phyloP scores from a whole-genome alignment of 53 echinoderm and acorn worm species.

The Astropecten irregularis region DNA sequence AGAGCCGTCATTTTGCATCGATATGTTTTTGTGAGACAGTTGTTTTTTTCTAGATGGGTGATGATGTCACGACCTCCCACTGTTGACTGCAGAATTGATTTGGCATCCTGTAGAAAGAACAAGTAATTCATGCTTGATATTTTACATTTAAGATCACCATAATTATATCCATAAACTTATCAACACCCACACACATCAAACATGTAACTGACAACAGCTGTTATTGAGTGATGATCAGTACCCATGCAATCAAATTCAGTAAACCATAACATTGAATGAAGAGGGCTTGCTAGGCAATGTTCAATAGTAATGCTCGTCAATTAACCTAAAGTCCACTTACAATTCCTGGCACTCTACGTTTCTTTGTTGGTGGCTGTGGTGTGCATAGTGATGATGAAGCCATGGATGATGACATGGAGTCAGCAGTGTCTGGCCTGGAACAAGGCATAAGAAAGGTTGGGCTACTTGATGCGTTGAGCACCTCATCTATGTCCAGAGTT shows the following conservation, averaged over 20 bases:
- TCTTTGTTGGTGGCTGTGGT: background rate
- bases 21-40: background rate
- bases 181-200: too few species aligned
- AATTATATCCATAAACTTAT: too few species aligned
- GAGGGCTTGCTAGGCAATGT: too few species aligned
- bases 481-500: background rate
- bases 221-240: too few species aligned
- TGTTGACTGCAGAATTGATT: background rate
- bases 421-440: background rate
- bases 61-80: background rate
- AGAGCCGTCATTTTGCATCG: background rate
- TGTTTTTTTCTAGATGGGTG: background rate
- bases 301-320: too few species aligned
- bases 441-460: background rate
- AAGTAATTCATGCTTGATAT: too few species aligned
- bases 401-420: background rate
- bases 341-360: background rate
- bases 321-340: too few species aligned
- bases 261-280: too few species aligned
- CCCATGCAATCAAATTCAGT: too few species aligned
- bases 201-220: too few species aligned
- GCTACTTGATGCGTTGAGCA: background rate
- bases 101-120: slow-evolving; percentile 4
- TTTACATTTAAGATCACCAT: too few species aligned
- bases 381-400: background rate